A percentile compares a stretch with the other conserved stretches of the same genome.
These are phyloP conservation scores for Ectropis grisescens DNA, from an alignment of 1,140 invertebrate genomes.

Conservation along the genomic window DNA sequence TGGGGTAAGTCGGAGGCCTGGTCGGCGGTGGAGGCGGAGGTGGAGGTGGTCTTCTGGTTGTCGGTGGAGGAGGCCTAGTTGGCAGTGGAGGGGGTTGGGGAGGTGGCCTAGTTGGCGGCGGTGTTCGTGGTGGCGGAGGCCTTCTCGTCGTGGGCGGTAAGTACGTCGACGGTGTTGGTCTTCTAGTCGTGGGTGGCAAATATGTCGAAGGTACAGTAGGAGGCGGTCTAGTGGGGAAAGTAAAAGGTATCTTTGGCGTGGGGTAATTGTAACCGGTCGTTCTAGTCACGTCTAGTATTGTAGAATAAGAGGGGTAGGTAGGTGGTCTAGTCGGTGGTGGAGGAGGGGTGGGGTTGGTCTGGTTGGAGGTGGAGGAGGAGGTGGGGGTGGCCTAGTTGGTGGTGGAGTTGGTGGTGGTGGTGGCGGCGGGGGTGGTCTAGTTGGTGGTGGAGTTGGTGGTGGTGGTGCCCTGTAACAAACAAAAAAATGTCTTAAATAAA, in stretches of 20 bases:
- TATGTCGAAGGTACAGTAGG: conserved; percentile 10
- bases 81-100: background rate
- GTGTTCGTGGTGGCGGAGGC: conserved; percentile 8
- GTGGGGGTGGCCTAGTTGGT: conserved; percentile 2
- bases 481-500: too few relatives aligned
- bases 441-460: too few relatives aligned
- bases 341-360: background rate
- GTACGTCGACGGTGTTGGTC: background rate
- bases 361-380: background rate
- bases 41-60: conserved; percentile 6
- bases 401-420: background rate
- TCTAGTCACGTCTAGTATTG: too few relatives aligned
- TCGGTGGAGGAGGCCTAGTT: conserved; percentile 7
- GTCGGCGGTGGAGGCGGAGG: conserved; percentile 8
- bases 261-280: too few relatives aligned
- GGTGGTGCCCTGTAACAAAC: too few relatives aligned
- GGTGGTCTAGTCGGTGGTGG: conserved; percentile 1
- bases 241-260: too few relatives aligned
- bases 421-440: background rate
- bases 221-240: conserved; percentile 4
- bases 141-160: conserved; percentile 3
- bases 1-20: conserved; percentile 6
- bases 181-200: conserved; percentile 2
- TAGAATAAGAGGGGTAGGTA: too few relatives aligned
- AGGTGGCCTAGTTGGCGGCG: conserved; percentile 7